These are phyloP conservation scores for Nothoprocta pentlandii DNA, from an alignment of 2,113 vertebrate species.

Conservation along the genomic window DNA sequence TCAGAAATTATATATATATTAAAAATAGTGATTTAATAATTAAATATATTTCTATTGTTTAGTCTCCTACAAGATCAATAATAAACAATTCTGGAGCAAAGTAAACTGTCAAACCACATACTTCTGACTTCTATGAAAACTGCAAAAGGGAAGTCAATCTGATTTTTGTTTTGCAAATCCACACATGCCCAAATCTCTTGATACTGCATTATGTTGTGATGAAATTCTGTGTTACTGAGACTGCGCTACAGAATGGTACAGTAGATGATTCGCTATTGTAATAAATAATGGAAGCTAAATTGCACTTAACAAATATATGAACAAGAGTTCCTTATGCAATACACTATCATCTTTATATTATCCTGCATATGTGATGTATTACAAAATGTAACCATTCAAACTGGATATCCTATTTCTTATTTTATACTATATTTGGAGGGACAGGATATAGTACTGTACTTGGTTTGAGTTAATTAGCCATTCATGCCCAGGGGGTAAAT, in stretches of 20 bases:
- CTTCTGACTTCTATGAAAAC: neutral
- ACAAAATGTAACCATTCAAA: neutral
- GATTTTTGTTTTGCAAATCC: neutral
- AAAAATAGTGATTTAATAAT: neutral
- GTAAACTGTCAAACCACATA: neutral
- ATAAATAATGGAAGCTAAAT: constrained; percentile 61
- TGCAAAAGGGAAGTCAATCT: neutral
- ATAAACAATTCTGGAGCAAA: neutral
- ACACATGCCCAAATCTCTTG: neutral
- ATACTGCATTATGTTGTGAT: neutral
- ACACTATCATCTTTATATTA: neutral
- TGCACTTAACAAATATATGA: constrained; percentile 22
- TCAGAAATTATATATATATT: neutral
- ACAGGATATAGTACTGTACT: neutral
- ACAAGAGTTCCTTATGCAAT: neutral
- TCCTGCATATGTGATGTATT: neutral
- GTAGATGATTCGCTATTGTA: constrained; percentile 44
- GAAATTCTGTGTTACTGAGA: neutral
- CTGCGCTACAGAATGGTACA: neutral
- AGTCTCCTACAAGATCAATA: constrained; percentile 31
- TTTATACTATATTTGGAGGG: neutral
- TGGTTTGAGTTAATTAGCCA: neutral
- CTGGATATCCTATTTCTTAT: neutral
- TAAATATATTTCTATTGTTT: constrained; percentile 13
- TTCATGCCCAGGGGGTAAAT: neutral